Base-by-base conservation (phyloP, 2,113 vertebrate species). In the Oncorhynchus kisutch region DNA sequence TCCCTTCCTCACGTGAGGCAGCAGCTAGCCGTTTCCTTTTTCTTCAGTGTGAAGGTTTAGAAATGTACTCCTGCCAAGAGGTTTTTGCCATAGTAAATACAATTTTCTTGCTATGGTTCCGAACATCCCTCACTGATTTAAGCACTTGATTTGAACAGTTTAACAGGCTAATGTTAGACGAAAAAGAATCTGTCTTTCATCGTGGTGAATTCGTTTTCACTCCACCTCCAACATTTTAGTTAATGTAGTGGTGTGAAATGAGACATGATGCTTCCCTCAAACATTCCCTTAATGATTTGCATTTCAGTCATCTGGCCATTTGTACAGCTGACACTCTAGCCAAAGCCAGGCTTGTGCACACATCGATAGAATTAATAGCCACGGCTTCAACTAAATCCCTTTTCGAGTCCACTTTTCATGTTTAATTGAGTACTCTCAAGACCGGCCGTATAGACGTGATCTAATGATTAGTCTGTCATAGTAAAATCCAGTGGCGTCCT, bases 391-490 rank as follows among this genome's bases (percentile, higher is more conserved):
- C 18, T 16, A 60, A 13, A n/a, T 25, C 72, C 70, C 72, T 73
- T 76, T 80, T 80, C n/a, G 77, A 71, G 76, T 77, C 70, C 49
- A 68, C 76, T 73, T 73, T 78, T 82, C 74, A 82, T 81, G 69
- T 84, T 82, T 84, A 77, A 81, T 84, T 48, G 78, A 84, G 81
- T 70, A 12, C 76, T 75, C 27, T 69, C 12, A 73, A 70, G 78
- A 57, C 70, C 60, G 73, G 51, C 24, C 34, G 72, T 79, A 67
- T 68, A 77, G 69, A 77, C 69, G 62, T 74, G 80, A 80, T 82
- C 65, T 73, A 75, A 74, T 80, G 70, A 76, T 84, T 77, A 70
- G 68, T 72, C 79, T 70, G 79, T 73, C 72, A 57, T 59, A 65
- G 45, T 49, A 16, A 12, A 57, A 71, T 74, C 73, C 72, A 3